Conservation (phyloP, 2,797 vertebrate species). For the Limosa lapponica region DNA sequence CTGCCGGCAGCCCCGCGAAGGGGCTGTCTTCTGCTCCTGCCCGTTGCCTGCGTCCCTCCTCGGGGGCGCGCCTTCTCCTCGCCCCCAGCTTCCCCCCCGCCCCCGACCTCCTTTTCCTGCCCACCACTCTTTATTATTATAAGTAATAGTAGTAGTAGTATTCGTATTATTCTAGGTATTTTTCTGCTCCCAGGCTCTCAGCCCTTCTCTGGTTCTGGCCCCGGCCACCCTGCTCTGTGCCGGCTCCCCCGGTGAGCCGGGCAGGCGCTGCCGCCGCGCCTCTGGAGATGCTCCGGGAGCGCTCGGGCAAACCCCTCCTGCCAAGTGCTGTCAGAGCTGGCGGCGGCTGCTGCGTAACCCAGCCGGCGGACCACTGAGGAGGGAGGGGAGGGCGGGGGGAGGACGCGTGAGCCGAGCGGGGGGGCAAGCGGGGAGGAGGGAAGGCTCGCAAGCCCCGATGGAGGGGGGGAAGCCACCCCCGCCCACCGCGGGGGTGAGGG, state of each 20-base stretch:
- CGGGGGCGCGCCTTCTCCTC: not conserved
- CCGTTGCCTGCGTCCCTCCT: not conserved
- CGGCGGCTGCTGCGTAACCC: constrained; percentile 43
- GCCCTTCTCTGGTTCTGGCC: not conserved
- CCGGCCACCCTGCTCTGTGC: not conserved
- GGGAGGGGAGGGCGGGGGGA: constrained; percentile 53
- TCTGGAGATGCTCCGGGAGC: not conserved
- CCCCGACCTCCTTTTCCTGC: not conserved
- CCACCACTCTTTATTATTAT: not conserved
- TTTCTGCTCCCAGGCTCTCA: not conserved
- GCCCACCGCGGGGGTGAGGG: not conserved
- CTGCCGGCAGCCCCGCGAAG: not conserved
- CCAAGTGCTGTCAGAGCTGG: constrained; percentile 37
- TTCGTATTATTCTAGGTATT: not conserved
- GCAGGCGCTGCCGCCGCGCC: not conserved
- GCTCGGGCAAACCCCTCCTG: constrained; percentile 1
- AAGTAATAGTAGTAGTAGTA: not conserved
- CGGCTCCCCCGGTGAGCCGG: not conserved
- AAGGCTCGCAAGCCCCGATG: not conserved
- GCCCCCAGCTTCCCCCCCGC: not conserved
- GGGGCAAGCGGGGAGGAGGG: not conserved
- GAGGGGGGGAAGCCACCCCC: not conserved
- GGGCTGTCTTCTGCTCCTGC: not conserved
- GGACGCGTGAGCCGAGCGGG: constrained; percentile 60
- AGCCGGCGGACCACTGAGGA: constrained; percentile 58